These are phyloP conservation scores for Apotomis betuletana DNA, from an alignment of 2,888 invertebrate genomes.

Conservation along the genomic window DNA sequence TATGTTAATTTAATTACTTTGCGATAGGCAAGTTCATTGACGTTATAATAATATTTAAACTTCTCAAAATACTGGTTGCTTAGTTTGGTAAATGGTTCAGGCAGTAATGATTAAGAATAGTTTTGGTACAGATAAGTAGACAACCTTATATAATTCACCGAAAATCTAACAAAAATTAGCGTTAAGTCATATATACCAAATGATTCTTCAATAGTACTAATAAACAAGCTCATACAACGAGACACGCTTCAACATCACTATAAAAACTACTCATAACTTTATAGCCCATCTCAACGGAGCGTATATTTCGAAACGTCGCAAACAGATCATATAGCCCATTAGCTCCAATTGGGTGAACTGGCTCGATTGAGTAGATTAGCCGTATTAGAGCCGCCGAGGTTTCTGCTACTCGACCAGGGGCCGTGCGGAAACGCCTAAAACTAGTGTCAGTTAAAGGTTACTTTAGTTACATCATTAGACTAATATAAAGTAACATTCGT, in stretches of 20 bases:
- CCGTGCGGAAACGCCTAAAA: slow-evolving; percentile 10
- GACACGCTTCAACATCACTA: not conserved
- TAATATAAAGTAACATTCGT: no score
- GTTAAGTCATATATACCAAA: not conserved
- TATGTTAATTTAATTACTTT: slow-evolving; percentile 28
- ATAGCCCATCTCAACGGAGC: not conserved
- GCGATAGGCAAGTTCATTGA: slow-evolving; percentile 13
- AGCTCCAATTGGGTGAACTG: slow-evolving; percentile 74
- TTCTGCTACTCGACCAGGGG: slow-evolving; percentile 54
- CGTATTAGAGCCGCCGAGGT: slow-evolving; percentile 68
- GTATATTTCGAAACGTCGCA: slow-evolving; percentile 30
- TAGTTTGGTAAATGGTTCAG: not conserved
- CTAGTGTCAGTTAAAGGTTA: not conserved
- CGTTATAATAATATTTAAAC: not conserved
- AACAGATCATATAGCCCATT: slow-evolving; percentile 49
- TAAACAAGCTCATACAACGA: not conserved
- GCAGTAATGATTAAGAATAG: no score
- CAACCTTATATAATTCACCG: no score
- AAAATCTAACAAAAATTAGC: not conserved
- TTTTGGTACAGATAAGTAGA: no score
- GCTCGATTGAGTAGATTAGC: slow-evolving; percentile 69
- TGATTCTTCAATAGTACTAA: not conserved
- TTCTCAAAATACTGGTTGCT: not conserved
- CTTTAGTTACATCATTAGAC: not conserved
- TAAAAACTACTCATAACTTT: slow-evolving; percentile 10